These are phyloP conservation scores for Zaprionus taronus DNA, from an alignment of 1,140 invertebrate genomes.

Conservation along the genomic window DNA sequence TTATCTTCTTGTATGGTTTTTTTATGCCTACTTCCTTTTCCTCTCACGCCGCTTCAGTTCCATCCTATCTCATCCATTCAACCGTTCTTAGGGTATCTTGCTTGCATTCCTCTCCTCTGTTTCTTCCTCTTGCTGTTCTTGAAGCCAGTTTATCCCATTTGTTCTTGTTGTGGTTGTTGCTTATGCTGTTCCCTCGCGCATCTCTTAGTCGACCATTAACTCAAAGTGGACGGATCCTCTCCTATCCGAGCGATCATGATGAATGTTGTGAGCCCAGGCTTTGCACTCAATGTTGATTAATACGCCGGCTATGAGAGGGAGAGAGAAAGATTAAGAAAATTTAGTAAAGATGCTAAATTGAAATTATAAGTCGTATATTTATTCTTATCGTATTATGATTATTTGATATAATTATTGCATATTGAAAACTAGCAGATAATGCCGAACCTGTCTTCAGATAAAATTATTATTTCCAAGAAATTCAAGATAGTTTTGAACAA, in stretches of 20 bases:
- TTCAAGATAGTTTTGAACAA: too few species aligned
- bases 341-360: neutral
- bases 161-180: constrained; percentile 26
- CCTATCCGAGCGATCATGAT: constrained; percentile 93
- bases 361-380: neutral
- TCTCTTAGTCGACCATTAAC: constrained; percentile 94
- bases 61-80: neutral
- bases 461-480: too few species aligned
- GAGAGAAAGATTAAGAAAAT: neutral
- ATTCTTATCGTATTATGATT: neutral
- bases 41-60: neutral
- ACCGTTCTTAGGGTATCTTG: constrained; percentile 5
- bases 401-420: too few species aligned
- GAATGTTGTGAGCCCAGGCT: constrained; percentile 97
- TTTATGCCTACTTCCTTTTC: neutral
- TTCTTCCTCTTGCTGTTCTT: constrained; percentile 10
- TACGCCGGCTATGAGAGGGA: constrained; percentile 89
- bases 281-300: constrained; percentile 98
- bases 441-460: too few species aligned
- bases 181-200: constrained; percentile 27
- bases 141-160: constrained; percentile 28
- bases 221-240: constrained; percentile 98
- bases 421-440: too few species aligned
- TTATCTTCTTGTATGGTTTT: constrained; percentile 25
- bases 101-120: neutral